phyloP scores from a whole-genome alignment of 2,797 vertebrate species.

The Taeniopygia guttata region DNA sequence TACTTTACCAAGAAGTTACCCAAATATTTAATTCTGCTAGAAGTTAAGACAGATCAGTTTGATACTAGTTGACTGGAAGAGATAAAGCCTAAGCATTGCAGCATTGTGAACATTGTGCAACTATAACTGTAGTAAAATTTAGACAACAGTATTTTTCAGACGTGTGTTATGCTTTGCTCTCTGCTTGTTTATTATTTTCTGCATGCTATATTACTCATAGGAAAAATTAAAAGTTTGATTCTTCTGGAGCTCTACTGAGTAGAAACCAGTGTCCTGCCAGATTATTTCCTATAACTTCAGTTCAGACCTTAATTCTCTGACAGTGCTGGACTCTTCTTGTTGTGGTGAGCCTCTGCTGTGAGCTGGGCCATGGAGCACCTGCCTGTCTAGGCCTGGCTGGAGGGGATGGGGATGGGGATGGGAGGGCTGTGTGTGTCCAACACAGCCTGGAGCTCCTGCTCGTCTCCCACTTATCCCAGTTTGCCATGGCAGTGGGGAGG shows the following conservation, averaged over 20 bases:
- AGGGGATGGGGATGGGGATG: not conserved
- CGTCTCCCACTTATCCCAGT: not conserved
- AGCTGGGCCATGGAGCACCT: not conserved
- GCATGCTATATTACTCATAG: not conserved
- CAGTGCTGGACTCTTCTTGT: not conserved
- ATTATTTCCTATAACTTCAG: not conserved
- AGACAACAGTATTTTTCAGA: not conserved
- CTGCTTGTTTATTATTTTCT: not conserved
- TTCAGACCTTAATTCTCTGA: not conserved
- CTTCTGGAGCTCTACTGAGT: not conserved
- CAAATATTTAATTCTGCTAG: not conserved
- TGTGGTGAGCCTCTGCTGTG: not conserved
- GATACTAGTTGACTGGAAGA: not conserved
- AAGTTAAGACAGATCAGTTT: not conserved
- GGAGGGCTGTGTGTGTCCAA: fast-evolving
- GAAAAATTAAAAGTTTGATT: not conserved
- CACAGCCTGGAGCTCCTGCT: not conserved
- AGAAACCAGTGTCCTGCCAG: not conserved
- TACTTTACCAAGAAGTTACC: not conserved
- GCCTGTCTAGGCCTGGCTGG: not conserved
- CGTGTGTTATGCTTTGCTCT: not conserved
- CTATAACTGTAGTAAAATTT: not conserved
- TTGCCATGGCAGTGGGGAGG: fast-evolving
- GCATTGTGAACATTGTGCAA: not conserved
- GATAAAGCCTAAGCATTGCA: not conserved